A percentile compares a stretch with the other conserved stretches of the same genome.
phyloP scores from a whole-genome alignment of 2,797 vertebrate species.

The Sciaenops ocellatus region DNA sequence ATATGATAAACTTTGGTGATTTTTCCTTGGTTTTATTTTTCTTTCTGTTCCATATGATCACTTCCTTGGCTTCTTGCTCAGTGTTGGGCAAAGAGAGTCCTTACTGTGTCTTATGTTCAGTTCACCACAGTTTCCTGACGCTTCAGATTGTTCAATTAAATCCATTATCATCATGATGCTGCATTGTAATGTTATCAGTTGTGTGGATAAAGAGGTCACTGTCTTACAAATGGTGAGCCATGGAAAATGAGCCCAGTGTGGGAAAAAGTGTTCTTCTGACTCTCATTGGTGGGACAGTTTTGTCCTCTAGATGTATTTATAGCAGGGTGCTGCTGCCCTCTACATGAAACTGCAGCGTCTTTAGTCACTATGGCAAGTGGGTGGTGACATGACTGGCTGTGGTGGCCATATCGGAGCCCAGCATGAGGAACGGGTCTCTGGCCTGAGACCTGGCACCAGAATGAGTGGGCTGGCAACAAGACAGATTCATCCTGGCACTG shows the following conservation, averaged over 20 bases:
- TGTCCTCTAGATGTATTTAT: slow-evolving; percentile 52
- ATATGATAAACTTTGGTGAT: slow-evolving; percentile 79
- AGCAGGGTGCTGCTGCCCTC: slow-evolving; percentile 67
- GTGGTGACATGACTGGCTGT: slow-evolving; percentile 66
- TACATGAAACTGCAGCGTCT: slow-evolving; percentile 56
- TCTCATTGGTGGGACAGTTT: slow-evolving; percentile 52
- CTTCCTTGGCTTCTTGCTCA: slow-evolving; percentile 35
- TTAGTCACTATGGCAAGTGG: slow-evolving; percentile 62
- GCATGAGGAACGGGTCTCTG: slow-evolving; percentile 64
- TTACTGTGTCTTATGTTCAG: slow-evolving; percentile 8
- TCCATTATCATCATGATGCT: slow-evolving; percentile 13
- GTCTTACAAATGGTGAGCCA: slow-evolving; percentile 61
- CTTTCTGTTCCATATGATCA: slow-evolving; percentile 15
- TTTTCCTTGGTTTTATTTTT: slow-evolving; percentile 67
- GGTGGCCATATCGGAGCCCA: slow-evolving; percentile 67
- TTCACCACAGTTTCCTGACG: slow-evolving; percentile 6
- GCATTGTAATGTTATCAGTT: slow-evolving; percentile 13
- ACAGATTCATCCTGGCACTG: slow-evolving; percentile 54
- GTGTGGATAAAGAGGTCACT: slow-evolving; percentile 53
- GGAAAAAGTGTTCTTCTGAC: slow-evolving; percentile 19
- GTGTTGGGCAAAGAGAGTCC: slow-evolving; percentile 12
- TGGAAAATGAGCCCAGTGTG: slow-evolving; percentile 57
- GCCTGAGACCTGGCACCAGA: slow-evolving; percentile 68
- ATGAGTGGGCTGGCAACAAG: slow-evolving; percentile 56
- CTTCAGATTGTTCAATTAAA: slow-evolving; percentile 18